Conservation (phyloP, 2,888 invertebrate species). For the Drosophila pseudotalamancana region DNA sequence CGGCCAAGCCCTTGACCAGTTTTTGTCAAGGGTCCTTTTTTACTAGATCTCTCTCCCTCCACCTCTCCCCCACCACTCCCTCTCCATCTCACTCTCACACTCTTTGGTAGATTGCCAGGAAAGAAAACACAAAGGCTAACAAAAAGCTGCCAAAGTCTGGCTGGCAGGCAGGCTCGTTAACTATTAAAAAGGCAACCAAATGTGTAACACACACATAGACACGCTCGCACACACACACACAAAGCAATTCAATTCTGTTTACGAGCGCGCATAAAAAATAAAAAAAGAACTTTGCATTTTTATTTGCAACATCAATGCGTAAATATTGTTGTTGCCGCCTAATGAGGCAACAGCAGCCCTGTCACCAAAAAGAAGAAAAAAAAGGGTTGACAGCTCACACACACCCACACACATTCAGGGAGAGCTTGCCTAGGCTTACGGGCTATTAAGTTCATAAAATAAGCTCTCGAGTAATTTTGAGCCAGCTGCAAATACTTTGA, state of each 20-base stretch:
- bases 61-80: not conserved
- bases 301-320: slow-evolving; percentile 64
- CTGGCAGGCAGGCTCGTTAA: slow-evolving; percentile 61
- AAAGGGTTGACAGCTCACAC: slow-evolving; percentile 53
- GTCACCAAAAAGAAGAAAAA: no score
- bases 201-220: slow-evolving; percentile 23
- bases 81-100: not conserved
- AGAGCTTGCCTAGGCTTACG: slow-evolving; percentile 53
- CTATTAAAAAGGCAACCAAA: slow-evolving; percentile 69
- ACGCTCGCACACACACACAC: slow-evolving; percentile 22
- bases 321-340: slow-evolving; percentile 50
- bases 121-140: slow-evolving; percentile 28
- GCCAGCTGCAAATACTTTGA: slow-evolving; percentile 48
- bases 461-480: slow-evolving; percentile 63
- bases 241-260: slow-evolving; percentile 80
- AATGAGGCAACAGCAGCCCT: slow-evolving; percentile 60
- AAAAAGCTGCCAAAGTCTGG: slow-evolving; percentile 16
- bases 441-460: slow-evolving; percentile 69
- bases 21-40: slow-evolving; percentile 18
- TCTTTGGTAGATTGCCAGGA: slow-evolving; percentile 43
- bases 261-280: slow-evolving; percentile 81
- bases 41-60: slow-evolving; percentile 1
- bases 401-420: not conserved
- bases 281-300: slow-evolving; percentile 80
- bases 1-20: slow-evolving; percentile 30